Conservation (phyloP, 2,113 vertebrate species). For the Equus quagga region DNA sequence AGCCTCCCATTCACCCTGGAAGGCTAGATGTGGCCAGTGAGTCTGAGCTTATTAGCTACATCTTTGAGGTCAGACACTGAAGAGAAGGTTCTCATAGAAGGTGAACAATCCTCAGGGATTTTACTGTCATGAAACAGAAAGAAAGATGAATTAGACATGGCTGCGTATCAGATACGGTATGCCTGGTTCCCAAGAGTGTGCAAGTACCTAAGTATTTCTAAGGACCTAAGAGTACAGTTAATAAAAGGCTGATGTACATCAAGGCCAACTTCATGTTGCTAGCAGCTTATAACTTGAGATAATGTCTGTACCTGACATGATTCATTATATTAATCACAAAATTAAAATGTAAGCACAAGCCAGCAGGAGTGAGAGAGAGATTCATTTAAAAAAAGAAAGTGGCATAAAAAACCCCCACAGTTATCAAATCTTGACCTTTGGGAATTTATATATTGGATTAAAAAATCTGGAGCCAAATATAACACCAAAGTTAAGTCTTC, state of each 20-base stretch:
- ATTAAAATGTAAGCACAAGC: conserved; percentile 75
- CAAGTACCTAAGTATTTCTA: conserved; percentile 77
- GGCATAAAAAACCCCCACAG: conserved; percentile 45
- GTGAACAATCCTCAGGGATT: conserved; percentile 86
- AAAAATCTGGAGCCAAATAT: conserved; percentile 48
- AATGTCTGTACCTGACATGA: conserved; percentile 29
- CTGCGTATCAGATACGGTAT: conserved; percentile 86
- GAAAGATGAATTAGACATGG: conserved; percentile 87
- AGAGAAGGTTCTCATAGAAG: conserved; percentile 80
- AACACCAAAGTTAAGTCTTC: conserved; percentile 53
- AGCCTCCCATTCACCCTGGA: background rate
- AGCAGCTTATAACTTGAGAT: conserved; percentile 55
- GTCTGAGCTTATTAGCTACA: background rate
- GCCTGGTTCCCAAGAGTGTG: conserved; percentile 78
- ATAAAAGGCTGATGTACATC: conserved; percentile 68
- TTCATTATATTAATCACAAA: conserved; percentile 74
- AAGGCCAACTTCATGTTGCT: conserved; percentile 76
- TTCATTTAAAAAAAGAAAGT: conserved; percentile 61
- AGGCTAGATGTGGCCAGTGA: background rate
- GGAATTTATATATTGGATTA: conserved; percentile 70
- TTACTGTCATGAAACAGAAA: conserved; percentile 89
- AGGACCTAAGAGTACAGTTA: conserved; percentile 66
- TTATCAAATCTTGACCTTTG: conserved; percentile 74
- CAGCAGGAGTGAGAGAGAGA: conserved; percentile 51
- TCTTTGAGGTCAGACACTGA: conserved; percentile 74